phyloP scores from a whole-genome alignment of 1,140 invertebrate species.

The Cherax destructor region DNA sequence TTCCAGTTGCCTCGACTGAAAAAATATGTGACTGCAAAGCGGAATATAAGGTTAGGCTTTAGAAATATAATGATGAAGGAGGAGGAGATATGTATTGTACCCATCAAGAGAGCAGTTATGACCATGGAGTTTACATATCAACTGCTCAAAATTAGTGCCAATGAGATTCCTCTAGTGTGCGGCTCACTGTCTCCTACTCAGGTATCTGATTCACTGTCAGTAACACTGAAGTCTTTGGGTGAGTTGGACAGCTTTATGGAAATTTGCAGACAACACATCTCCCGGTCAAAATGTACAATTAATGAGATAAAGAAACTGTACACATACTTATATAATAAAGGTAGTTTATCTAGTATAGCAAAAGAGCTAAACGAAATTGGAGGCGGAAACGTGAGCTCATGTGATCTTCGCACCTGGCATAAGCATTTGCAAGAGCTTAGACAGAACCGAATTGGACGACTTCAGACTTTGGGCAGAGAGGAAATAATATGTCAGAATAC shows the following conservation, averaged over 20 bases:
- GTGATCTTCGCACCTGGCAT: not conserved
- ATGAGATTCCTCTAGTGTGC: not conserved
- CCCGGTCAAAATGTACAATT: too few species aligned
- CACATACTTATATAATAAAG: not conserved
- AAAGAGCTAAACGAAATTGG: not conserved
- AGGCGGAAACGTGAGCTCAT: not conserved
- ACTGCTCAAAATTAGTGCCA: not conserved
- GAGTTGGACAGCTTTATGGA: not conserved
- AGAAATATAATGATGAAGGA: not conserved
- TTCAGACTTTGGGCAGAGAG: not conserved
- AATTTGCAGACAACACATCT: too few species aligned
- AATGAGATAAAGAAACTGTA: not conserved
- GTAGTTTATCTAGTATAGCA: not conserved
- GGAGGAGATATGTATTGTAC: not conserved
- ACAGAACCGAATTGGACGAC: not conserved
- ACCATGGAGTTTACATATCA: conserved; percentile 4
- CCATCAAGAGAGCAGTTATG: not conserved
- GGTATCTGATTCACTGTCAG: too few species aligned
- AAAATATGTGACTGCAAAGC: not conserved
- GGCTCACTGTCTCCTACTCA: not conserved
- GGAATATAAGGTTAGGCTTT: not conserved
- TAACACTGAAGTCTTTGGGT: not conserved
- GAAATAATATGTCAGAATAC: conserved; percentile 3
- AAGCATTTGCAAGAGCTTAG: not conserved
- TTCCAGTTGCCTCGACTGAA: not conserved